Evolutionary conservation across 2,888 invertebrate species (phyloP), one percentile per base, ranked within the genome.

Genomic region (Carpatolechia fugitivella): DNA sequence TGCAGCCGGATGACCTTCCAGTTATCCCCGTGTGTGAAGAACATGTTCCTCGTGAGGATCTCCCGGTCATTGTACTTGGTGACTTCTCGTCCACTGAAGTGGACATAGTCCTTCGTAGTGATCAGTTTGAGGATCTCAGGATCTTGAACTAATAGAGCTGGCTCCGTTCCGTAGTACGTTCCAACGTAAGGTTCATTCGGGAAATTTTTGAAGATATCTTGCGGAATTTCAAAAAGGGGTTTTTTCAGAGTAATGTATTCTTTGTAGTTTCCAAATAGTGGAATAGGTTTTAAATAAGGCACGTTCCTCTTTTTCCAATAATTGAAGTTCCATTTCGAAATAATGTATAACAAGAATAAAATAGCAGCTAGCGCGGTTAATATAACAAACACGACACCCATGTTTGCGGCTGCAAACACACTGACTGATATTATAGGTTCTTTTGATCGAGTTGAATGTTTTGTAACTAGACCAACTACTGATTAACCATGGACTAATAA

Each of bases 1-100:
- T 80, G 80, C 50, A 82, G 81, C 0, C 85, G 63, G 0, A 76
- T 18, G 0, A 81, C 63, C 52, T 76, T 81, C 83, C 85, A 85
- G 14, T 58, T 57, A 55, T 83, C 77, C 0, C 83, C 83, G 14
- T 68, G 58, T 0, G 61, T 60, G 56, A 72, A 76, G 56, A 82
- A 82, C 0, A 85, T 40, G 33, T 70, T 78, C 14, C 62, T 60
- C 0, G 77, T 73, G 0, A 71, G 5, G 0, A 61, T 13, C 62
- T 84, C 84, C 1, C 58, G 64, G 11, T 65, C 40, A 0, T 60
- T 55, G 51, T 80, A 73, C 0, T 69, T 61, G 0, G 76, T 56
- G 0, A 75, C 48, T 55, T 82, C 83, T 46, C 83, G 66, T 6
- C 77, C 69, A 54, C 63, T 73, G 55, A 80, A 77, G 54, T 74